A percentile compares a stretch with the other conserved stretches of the same genome.
phyloP scores from a whole-genome alignment of 2,888 invertebrate species.

The Drosophila fulvimacula region DNA sequence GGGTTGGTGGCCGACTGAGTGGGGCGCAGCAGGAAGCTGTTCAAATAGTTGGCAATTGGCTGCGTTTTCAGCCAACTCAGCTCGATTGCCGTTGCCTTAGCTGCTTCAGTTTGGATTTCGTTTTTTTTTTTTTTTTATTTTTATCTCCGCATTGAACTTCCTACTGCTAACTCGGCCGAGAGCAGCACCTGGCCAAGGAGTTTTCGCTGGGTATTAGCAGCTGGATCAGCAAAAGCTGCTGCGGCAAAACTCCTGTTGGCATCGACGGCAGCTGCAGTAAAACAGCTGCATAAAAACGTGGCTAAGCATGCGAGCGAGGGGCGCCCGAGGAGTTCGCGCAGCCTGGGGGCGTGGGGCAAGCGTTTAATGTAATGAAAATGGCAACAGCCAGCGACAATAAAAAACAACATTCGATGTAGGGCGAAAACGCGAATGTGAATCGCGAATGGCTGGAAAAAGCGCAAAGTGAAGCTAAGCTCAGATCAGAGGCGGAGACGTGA shows the following conservation, averaged over 20 bases:
- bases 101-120: slow-evolving; percentile 32
- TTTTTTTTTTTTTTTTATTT: slow-evolving; percentile 25
- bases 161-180: slow-evolving; percentile 49
- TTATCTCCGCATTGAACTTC: slow-evolving; percentile 43
- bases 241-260: slow-evolving; percentile 50
- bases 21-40: slow-evolving; percentile 21
- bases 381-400: slow-evolving; percentile 66
- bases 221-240: slow-evolving; percentile 41
- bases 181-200: slow-evolving; percentile 23
- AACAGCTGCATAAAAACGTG: slow-evolving; percentile 54
- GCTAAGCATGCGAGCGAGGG: slow-evolving; percentile 51
- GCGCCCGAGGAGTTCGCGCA: too few species aligned
- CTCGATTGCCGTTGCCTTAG: slow-evolving; percentile 55
- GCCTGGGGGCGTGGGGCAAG: slow-evolving; percentile 38
- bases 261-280: slow-evolving; percentile 48
- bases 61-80: slow-evolving; percentile 62
- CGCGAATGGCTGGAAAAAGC: slow-evolving; percentile 26
- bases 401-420: slow-evolving; percentile 65
- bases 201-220: slow-evolving; percentile 27
- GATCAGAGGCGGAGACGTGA: neutral
- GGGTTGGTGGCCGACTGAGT: neutral
- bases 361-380: slow-evolving; percentile 78
- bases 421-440: slow-evolving; percentile 24
- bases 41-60: slow-evolving; percentile 67
- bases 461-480: neutral